Evolutionary conservation across 2,888 invertebrate genomes (phyloP).

Genomic region (Geotrupes spiniger): DNA sequence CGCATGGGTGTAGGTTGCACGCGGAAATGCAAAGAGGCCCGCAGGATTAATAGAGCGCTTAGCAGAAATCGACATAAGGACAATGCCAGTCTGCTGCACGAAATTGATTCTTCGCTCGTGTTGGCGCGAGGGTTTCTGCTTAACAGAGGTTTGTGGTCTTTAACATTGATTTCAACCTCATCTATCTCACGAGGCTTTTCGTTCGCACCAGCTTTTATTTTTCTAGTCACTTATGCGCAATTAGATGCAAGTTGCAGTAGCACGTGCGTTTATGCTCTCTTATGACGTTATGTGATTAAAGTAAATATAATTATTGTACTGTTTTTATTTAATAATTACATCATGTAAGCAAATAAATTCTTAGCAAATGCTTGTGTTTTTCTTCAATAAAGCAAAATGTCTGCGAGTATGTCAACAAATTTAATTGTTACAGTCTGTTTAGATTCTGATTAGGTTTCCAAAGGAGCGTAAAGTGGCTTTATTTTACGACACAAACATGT

Average conservation of each 20-base stretch:
- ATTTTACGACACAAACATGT: no score
- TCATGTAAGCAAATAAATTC: no score
- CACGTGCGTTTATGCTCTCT: no score
- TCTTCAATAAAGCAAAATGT: no score
- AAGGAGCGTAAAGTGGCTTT: no score
- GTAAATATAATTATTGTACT: not conserved
- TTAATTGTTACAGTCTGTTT: no score
- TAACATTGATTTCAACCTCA: not conserved
- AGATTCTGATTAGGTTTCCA: no score
- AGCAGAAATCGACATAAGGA: slow-evolving; percentile 41
- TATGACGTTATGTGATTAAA: not conserved
- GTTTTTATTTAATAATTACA: no score
- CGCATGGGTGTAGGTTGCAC: slow-evolving; percentile 30
- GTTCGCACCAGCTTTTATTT: no score
- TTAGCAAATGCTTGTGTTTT: no score
- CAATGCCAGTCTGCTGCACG: slow-evolving; percentile 55
- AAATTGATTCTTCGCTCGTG: slow-evolving; percentile 61
- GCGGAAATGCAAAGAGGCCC: slow-evolving; percentile 41
- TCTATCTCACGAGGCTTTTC: not conserved
- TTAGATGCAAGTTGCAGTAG: no score
- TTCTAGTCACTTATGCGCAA: not conserved
- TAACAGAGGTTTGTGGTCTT: slow-evolving; percentile 46
- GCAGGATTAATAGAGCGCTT: slow-evolving; percentile 43
- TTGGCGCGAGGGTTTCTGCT: slow-evolving; percentile 63
- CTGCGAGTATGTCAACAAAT: no score